Evolutionary conservation across 2,797 vertebrate species (phyloP).

Genomic region (Hylomyscus alleni): DNA sequence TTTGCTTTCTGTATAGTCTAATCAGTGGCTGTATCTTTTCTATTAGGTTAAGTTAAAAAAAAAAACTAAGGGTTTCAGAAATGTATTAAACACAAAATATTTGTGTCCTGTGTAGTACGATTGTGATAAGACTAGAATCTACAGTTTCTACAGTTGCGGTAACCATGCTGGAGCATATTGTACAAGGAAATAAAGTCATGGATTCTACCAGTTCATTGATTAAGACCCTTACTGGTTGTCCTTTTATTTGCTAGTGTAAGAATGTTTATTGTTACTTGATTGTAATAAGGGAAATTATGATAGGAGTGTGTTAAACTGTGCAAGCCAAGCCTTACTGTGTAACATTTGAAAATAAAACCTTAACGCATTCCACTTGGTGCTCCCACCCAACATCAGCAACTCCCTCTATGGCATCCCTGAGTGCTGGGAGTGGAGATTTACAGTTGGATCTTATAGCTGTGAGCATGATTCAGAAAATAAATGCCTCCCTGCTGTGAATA

Average conservation of each 20-base stretch:
- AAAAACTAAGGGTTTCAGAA: constrained; percentile 16
- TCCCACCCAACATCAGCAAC: background rate
- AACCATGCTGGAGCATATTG: background rate
- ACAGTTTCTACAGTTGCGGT: background rate
- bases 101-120: background rate
- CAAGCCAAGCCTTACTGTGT: background rate
- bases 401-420: background rate
- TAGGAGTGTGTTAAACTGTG: background rate
- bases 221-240: constrained; percentile 15
- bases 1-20: constrained; percentile 22
- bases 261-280: background rate
- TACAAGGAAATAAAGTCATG: background rate
- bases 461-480: constrained; percentile 22
- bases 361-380: constrained; percentile 13
- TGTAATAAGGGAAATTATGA: background rate
- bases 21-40: background rate
- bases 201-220: constrained; percentile 19
- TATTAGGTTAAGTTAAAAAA: background rate
- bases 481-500: constrained; percentile 59
- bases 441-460: constrained; percentile 29
- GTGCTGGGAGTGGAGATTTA: constrained; percentile 38
- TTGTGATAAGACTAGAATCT: background rate
- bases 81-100: background rate
- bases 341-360: constrained; percentile 31
- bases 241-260: constrained; percentile 34